These are phyloP conservation scores for Artibeus jamaicensis DNA, from an alignment of 2,797 vertebrate genomes.

Conservation along the genomic window DNA sequence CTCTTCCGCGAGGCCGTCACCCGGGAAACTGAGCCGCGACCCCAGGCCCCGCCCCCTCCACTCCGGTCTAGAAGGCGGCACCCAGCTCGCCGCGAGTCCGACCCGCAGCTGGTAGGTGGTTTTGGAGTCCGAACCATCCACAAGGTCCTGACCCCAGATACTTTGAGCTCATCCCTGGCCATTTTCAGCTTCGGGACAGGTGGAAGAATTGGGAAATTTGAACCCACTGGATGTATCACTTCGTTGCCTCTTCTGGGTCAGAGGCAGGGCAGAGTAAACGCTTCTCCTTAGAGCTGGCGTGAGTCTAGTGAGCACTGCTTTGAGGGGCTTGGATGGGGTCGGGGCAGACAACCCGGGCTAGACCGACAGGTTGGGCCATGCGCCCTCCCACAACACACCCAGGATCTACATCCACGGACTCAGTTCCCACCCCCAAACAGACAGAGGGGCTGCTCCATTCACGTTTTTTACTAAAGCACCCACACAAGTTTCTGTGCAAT, in stretches of 20 bases:
- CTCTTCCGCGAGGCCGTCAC: constrained; percentile 64
- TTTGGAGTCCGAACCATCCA: neutral
- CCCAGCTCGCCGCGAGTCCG: neutral
- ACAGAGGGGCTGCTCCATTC: constrained; percentile 65
- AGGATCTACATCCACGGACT: neutral
- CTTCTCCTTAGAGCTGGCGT: neutral
- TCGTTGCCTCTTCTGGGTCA: neutral
- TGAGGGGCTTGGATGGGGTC: neutral
- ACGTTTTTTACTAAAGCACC: constrained; percentile 81
- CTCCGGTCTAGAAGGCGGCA: rapidly evolving
- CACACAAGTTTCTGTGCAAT: constrained; percentile 79
- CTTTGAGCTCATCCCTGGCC: neutral
- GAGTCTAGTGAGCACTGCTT: neutral
- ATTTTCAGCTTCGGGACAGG: neutral
- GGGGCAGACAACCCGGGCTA: neutral
- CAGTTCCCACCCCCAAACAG: neutral
- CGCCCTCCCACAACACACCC: neutral
- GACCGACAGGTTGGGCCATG: neutral
- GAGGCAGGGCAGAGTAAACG: neutral
- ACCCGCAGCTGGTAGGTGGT: neutral
- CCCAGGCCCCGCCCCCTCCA: neutral
- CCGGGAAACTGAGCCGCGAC: constrained; percentile 25
- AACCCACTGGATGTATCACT: neutral
- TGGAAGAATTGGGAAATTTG: neutral
- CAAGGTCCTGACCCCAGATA: neutral